Evolutionary conservation across 2,113 vertebrate genomes (phyloP).

Genomic region (Danionella cerebrum): DNA sequence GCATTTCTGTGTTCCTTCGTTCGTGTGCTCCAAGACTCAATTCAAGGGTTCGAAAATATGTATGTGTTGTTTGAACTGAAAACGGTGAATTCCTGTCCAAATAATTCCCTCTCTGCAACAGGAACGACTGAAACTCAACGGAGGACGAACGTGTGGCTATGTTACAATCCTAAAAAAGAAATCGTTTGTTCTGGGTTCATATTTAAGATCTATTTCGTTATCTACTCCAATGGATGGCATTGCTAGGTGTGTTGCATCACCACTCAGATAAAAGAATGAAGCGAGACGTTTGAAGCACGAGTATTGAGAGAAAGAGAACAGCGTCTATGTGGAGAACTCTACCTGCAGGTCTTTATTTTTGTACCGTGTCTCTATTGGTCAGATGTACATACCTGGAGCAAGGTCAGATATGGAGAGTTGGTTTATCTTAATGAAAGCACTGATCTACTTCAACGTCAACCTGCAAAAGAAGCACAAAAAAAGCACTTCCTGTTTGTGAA

Average conservation of each 20-base stretch:
- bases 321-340: neutral
- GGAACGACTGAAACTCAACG: neutral
- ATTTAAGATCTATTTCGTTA: slow-evolving; percentile 16
- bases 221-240: slow-evolving; percentile 3
- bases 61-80: neutral
- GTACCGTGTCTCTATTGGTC: slow-evolving; percentile 22
- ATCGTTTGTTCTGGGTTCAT: slow-evolving; percentile 11
- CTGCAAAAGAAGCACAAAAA: slow-evolving; percentile 19
- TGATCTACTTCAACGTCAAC: too few relatives aligned
- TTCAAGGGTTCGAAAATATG: slow-evolving; percentile 6
- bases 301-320: neutral
- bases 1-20: slow-evolving; percentile 18
- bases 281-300: neutral
- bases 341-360: slow-evolving; percentile 36
- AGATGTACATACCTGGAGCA: neutral
- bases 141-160: neutral
- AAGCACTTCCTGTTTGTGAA: slow-evolving; percentile 10
- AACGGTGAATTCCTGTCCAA: neutral
- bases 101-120: neutral
- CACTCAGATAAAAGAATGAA: neutral
- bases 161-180: neutral
- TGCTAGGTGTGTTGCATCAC: slow-evolving; percentile 6
- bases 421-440: neutral
- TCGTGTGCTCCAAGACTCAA: slow-evolving; percentile 8
- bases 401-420: neutral